Base-by-base conservation (phyloP, 2,888 invertebrate species). In the Megalurothrips usitatus region DNA sequence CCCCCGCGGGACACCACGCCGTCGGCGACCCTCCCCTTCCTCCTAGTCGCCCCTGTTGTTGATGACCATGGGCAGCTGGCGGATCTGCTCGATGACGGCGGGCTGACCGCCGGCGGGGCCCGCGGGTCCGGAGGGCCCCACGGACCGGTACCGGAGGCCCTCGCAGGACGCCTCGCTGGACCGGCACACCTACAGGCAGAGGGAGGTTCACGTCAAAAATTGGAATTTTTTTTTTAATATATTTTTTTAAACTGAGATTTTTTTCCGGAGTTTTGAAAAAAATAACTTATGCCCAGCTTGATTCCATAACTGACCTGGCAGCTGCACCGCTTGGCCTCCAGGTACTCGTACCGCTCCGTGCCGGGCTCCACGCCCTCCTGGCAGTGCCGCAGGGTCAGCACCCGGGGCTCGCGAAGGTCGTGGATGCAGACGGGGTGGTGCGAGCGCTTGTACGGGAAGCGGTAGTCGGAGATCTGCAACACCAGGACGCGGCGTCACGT, bases 381-480 rank as follows among this genome's bases (percentile, higher is more conserved):
- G 86, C 96, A 96, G 86, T 94, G 89, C 9, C 90, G 88, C 75
- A 96, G 88, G 79, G 90, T 90, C 0, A 91, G 92, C 23, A 91
- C 90, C 0, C 92, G 91, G 80, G 91, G 90, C 82, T 90, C 90
- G 4, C 93, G 89, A 0, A 91, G 91, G 0, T 92, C 92, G 86
- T 96, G 95, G 78, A 93, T 92, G 87, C 96, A 96, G 0, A 96
- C 96, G 0, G 94, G 95, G 86, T 96, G 96, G 84, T 92, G 91
- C 0, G 94, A 94, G 83, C 93, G 91, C 86, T 96, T 96, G 88
- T 92, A 96, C 0, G 96, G 96, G 86, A 96, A 95, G 86, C 94
- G 92, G 93, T 94, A 96, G 87, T 96, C 95, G 0, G 95, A 92
- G 84, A 93, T 92, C 94, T 94, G 86, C 1, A 87, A 86, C 81